Evolutionary conservation across 2,888 invertebrate species (phyloP).

Genomic region (Malachius bipustulatus): DNA sequence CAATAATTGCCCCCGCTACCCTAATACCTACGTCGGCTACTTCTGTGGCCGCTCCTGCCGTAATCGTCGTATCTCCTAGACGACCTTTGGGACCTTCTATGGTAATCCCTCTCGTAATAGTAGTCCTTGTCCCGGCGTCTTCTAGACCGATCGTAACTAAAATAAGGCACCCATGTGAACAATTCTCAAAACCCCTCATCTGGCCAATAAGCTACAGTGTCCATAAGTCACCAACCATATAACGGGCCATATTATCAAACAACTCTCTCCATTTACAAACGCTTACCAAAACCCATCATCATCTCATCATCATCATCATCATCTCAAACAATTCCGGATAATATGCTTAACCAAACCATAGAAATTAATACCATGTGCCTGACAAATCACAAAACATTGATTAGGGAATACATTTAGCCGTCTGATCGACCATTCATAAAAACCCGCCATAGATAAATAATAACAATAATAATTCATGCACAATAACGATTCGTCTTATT

Average conservation of each 20-base stretch:
- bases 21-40: conserved; percentile 28
- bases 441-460: too few species aligned
- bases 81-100: conserved; percentile 26
- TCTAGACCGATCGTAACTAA: conserved; percentile 23
- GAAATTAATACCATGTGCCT: conserved; percentile 39
- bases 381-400: conserved; percentile 40
- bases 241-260: conserved; percentile 9
- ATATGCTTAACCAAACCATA: conserved; percentile 38
- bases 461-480: too few species aligned
- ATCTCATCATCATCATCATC: too few species aligned
- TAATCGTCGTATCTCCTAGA: conserved; percentile 30
- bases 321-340: conserved; percentile 34
- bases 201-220: conserved; percentile 23
- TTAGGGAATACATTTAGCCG: conserved; percentile 20
- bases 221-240: conserved; percentile 23
- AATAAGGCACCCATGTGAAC: conserved; percentile 14
- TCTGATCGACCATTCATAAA: not conserved
- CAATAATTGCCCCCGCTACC: not conserved
- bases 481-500: too few species aligned
- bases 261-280: conserved; percentile 9
- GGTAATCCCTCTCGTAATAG: conserved; percentile 30
- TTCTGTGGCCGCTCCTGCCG: conserved; percentile 23
- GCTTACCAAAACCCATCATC: not conserved
- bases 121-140: conserved; percentile 28
- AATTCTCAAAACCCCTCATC: not conserved